Evolutionary conservation across 2,113 vertebrate species (phyloP).

Genomic region (Nettapus auritus): DNA sequence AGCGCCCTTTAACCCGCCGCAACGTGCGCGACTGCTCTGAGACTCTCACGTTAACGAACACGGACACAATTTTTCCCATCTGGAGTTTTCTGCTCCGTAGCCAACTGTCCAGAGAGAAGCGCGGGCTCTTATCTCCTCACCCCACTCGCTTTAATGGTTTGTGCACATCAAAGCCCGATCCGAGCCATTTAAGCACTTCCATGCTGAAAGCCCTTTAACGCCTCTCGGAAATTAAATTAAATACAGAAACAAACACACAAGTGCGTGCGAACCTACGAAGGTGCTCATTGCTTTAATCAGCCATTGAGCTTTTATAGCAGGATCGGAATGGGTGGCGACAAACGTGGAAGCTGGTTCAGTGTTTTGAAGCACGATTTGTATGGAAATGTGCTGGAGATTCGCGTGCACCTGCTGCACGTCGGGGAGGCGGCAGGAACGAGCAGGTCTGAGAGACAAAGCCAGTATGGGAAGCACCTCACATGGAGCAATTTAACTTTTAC

Average conservation of each 20-base stretch:
- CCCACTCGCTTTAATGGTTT: constrained; percentile 38
- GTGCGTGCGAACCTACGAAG: neutral
- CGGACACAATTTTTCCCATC: neutral
- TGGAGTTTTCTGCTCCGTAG: neutral
- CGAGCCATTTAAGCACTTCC: constrained; percentile 51
- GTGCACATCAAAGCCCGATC: constrained; percentile 58
- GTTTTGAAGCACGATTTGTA: neutral
- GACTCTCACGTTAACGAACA: neutral
- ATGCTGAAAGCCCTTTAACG: constrained; percentile 21
- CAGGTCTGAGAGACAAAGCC: neutral
- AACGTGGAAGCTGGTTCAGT: accelerated
- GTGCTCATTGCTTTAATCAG: neutral
- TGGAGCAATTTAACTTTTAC: neutral
- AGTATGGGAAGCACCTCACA: neutral
- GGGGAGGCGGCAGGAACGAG: accelerated
- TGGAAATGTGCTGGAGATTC: accelerated
- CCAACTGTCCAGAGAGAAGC: neutral
- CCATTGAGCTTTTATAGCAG: neutral
- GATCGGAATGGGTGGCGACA: neutral
- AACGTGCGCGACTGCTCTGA: neutral
- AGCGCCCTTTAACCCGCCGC: neutral
- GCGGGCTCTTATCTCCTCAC: constrained; percentile 32
- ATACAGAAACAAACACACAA: neutral
- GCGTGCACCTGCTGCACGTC: accelerated
- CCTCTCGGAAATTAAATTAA: constrained; percentile 52